Evolutionary conservation across 2,797 vertebrate species (phyloP).

Genomic region (Acanthiza pusilla): DNA sequence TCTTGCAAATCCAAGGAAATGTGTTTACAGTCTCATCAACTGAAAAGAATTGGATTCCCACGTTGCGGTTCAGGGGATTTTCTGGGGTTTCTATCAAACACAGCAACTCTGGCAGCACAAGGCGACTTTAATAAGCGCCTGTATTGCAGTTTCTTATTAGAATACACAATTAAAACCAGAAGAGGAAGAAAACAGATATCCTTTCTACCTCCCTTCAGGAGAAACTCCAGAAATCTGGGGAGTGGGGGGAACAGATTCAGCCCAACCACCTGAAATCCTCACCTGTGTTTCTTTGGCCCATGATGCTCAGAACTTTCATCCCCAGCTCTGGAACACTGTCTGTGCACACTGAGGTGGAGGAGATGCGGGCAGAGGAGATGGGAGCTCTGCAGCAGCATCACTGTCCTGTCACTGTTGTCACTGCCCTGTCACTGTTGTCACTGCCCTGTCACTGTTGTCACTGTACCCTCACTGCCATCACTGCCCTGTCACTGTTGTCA

Average conservation of each 20-base stretch:
- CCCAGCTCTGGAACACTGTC: not conserved
- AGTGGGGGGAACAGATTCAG: rapidly evolving
- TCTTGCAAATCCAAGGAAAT: constrained; percentile 67
- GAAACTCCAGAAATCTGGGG: not conserved
- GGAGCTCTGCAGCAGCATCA: not conserved
- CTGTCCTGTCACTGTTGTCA: not conserved
- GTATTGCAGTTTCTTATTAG: constrained; percentile 17
- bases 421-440: too few species aligned
- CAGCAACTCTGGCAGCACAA: not conserved
- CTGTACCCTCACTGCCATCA: too few species aligned
- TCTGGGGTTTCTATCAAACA: constrained; percentile 54
- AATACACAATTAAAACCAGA: constrained; percentile 58
- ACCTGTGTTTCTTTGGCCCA: not conserved
- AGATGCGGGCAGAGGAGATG: not conserved
- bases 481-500: rapidly evolving
- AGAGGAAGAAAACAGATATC: not conserved
- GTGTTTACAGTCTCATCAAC: constrained; percentile 70
- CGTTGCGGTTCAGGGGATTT: constrained; percentile 62
- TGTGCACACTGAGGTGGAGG: not conserved
- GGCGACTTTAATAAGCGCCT: constrained; percentile 14
- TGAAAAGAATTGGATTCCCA: constrained; percentile 71
- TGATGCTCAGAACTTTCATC: not conserved
- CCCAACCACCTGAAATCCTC: not conserved
- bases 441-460: too few species aligned
- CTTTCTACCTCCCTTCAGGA: not conserved